Evolutionary conservation across 2,888 invertebrate species (phyloP), one percentile per base, ranked within the genome.

Genomic region (Oeneis ivallda): DNA sequence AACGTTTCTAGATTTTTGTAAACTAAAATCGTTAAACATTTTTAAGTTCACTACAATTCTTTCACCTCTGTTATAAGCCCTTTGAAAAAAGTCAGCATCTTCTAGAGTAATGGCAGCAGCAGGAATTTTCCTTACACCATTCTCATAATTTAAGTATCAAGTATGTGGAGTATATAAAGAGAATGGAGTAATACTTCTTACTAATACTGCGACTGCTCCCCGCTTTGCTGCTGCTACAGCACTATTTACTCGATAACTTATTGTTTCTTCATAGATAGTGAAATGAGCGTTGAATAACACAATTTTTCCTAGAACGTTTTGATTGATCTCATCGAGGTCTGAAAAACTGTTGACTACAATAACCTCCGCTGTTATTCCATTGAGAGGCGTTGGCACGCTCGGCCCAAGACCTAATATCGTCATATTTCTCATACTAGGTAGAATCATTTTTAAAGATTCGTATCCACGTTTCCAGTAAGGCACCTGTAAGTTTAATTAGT

Each of bases 161-260:
- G 97, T 95, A 75, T 97, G 97, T 0, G 96, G 96, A 0, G 95
- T 93, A 73, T 95, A 92, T 47, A 97, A 93, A 0, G 96, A 96
- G 78, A 94, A 95, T 0, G 96, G 95, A 0, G 96, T 93, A 5
- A 96, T 92, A 0, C 96, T 96, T 69, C 95, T 90, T 6, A 96
- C 93, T 69, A 97, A 86, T n/a, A 94, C 93, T 0, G 96, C 97
- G 8, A 96, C 93, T 0, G 95, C 97, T 6, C 96, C 97, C 72
- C 94, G 93, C 78, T 93, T 92, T 0, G 96, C 93, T 3, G 96
- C 96, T 80, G 87, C 93, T 0, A 92, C 80, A 1, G 96, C 96
- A 15, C 95, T 96, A 26, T 81, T 76, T 1, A 84, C 78, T 75
- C 97, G 92, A 78, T 96, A 96, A 56, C 78, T 70, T 0, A 94